These are phyloP conservation scores for Saturnia pavonia DNA, from an alignment of 2,888 invertebrate genomes.

Conservation along the genomic window DNA sequence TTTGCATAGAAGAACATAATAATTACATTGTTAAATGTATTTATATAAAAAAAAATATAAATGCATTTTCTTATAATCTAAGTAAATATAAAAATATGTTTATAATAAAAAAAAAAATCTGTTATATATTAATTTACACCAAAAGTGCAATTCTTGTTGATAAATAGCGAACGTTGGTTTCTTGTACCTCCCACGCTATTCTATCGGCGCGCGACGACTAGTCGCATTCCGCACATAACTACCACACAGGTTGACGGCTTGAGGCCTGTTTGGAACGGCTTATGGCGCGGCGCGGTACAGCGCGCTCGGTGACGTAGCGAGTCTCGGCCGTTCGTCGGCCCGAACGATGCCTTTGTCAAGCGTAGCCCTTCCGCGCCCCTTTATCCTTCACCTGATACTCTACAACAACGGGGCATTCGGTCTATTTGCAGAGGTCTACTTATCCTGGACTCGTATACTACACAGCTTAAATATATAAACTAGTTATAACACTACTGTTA, in stretches of 20 bases:
- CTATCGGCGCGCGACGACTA: slow-evolving; percentile 50
- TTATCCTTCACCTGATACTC: not conserved
- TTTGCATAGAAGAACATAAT: not conserved
- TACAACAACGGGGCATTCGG: not conserved
- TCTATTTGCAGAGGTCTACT: not conserved
- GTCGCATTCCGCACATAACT: slow-evolving; percentile 75
- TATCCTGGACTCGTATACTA: not conserved
- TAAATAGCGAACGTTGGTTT: slow-evolving; percentile 51
- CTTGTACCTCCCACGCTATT: slow-evolving; percentile 71
- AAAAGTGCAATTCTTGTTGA: slow-evolving; percentile 52
- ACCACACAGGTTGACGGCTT: slow-evolving; percentile 69
- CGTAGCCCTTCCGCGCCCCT: not conserved
- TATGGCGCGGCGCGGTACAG: slow-evolving; percentile 64
- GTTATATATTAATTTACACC: slow-evolving; percentile 25
- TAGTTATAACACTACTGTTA: not conserved
- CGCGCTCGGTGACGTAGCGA: slow-evolving; percentile 45
- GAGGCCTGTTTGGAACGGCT: slow-evolving; percentile 69
- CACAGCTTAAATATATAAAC: not conserved
- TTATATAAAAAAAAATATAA: not conserved
- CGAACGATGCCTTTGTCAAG: slow-evolving; percentile 28
- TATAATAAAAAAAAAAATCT: not conserved
- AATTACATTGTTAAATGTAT: not conserved
- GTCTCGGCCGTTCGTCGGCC: slow-evolving; percentile 54
- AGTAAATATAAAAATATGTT: not conserved
- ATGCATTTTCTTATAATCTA: not conserved